Base-by-base conservation (phyloP, 2,888 invertebrate genomes). In the Polymixis flavicincta region DNA sequence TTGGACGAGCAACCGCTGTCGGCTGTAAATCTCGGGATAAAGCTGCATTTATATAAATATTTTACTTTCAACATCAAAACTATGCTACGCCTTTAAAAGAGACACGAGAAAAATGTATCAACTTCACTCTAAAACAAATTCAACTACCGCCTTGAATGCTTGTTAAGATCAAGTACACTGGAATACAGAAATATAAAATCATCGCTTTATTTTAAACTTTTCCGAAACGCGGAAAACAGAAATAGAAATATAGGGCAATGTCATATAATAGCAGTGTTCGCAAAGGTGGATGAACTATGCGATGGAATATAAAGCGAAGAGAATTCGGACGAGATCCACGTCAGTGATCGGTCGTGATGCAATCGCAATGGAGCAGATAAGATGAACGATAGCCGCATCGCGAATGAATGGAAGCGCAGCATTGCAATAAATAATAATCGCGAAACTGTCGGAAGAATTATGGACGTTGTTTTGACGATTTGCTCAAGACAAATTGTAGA, bases 401-500 rank as follows among this genome's bases (percentile, higher is more conserved):
- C 32, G 61, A 64, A 83, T 89, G 87, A 91, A 90, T 90, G 89
- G 84, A 88, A 76, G 84, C 70, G 81, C 76, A 77, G 70, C 64
- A 85, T 81, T 69, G 85, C 88, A 87, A 89, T 90, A 89, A 91
- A 90, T 90, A 91, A 92, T 90, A 90, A 92, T 92, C 87, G 92
- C 91, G 81, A 89, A 91, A 85, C 87, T 92, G 93, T 94, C 94
- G 94, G 95, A 95, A 95, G 93, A 89, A 90, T 90, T 89, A 88
- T 88, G 89, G 83, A 88, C 87, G 93, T 91, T 94, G 94, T 95
- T 94, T 94, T 94, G 94, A 95, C 92, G 95, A 96, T 94, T 94
- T 91, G 92, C 92, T 89, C 85, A 94, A 96, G 95, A 96, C 94
- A 95, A 94, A 96, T 96, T 92, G 95, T 95, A 93, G 94, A 95